Evolutionary conservation across 30 jellyfish, hydroid and myxozoan genomes (phyloP), one percentile per base, ranked within the genome.

Genomic region (Pseudorhiza aurosa): DNA sequence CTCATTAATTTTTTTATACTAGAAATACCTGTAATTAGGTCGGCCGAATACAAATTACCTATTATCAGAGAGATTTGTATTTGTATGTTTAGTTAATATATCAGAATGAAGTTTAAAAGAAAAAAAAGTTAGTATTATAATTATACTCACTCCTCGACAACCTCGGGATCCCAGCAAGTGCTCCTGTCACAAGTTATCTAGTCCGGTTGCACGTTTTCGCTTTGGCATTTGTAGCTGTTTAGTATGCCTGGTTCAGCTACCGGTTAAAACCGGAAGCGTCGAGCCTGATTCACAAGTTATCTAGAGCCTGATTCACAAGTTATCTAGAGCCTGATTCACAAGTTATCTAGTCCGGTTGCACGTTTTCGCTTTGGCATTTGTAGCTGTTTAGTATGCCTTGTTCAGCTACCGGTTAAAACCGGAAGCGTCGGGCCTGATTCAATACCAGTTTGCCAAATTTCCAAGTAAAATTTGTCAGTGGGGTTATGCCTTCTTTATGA

Each of bases 381-480:
- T 58, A 58, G 73, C 24, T 58, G 73, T 58, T 58, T 58, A 58
- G 49, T 8, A 58, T 58, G 73, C 24, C 49, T 58, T 58, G 73
- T n/a, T 58, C 47, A 58, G 73, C 21, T 27, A 32, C 73, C 24
- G 73, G 10, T 58, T 58, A 44, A 58, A 58, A 58, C 73, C 73
- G 73, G 49, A 58, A 58, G 21, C 73, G 49, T 58, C 46, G 73
- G 24, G 73, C 73, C 49, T 27, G 10, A 58, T 58, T 58, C 73
- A 21, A 18, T 7, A 44, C 21, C 15, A 32, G 44, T 28, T 58
- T 58, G 21, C 73, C 73, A 27, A 58, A 58, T 58, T 58, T 58
- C 73, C 73, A 58, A 7, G 73, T 27, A 58, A 58, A 58, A 58
- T 58, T 58, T 58, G 73, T 58, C 24, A 58, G 21, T 58, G 73